A percentile compares a stretch with the other conserved stretches of the same genome.
Conservation (phyloP, 2,113 vertebrate genomes). For the Typhlomys cinereus region DNA sequence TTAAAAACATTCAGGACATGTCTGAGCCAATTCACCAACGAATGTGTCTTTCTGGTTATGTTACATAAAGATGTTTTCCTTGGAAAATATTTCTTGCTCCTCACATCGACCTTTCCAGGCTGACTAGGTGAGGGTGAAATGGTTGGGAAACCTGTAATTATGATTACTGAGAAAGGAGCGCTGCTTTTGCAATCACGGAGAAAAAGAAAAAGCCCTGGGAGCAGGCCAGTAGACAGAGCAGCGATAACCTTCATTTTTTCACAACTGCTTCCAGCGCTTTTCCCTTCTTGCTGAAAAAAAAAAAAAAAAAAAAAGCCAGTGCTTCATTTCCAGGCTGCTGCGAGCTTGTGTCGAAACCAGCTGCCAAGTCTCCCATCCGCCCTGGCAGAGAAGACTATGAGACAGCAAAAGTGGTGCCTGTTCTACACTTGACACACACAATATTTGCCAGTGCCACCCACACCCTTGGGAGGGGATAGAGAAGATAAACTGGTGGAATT, state of each 20-base stretch:
- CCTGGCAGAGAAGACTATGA: not conserved
- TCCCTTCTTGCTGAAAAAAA: slow-evolving; percentile 1
- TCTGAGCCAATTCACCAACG: slow-evolving; percentile 32
- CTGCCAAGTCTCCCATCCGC: not conserved
- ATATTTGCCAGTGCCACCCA: not conserved
- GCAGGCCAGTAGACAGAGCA: not conserved
- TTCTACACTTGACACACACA: not conserved
- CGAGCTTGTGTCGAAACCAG: not conserved
- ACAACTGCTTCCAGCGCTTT: slow-evolving; percentile 4
- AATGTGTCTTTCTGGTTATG: slow-evolving; percentile 53
- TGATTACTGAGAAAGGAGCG: slow-evolving; percentile 13
- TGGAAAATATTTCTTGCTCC: slow-evolving; percentile 32
- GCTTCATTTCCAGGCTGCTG: slow-evolving; percentile 17
- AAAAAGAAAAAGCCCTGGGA: not conserved
- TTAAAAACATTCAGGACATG: not conserved
- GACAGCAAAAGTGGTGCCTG: not conserved
- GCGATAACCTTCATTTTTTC: slow-evolving; percentile 21
- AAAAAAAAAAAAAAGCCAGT: not conserved
- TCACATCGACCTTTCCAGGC: slow-evolving; percentile 18
- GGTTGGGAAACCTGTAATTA: slow-evolving; percentile 44
- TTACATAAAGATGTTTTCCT: slow-evolving; percentile 22
- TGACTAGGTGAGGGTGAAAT: not conserved
- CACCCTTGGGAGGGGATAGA: not conserved
- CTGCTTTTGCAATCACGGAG: slow-evolving; percentile 48
- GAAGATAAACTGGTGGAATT: not conserved